These are phyloP conservation scores for Vombatus ursinus DNA, from an alignment of 2,113 vertebrate species.

Conservation along the genomic window DNA sequence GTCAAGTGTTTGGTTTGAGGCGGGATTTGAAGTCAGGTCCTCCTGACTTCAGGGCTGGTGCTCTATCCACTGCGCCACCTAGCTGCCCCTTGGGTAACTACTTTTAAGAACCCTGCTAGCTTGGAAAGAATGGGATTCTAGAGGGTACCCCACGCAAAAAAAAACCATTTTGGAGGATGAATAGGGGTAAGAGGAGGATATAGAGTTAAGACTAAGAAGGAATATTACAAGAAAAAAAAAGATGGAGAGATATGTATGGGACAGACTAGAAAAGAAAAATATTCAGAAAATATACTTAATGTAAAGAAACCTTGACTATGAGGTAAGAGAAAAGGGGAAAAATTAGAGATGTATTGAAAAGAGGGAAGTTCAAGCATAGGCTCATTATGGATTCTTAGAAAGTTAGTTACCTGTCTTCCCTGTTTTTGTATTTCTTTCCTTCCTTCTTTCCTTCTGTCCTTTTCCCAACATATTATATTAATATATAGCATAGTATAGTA, in stretches of 20 bases:
- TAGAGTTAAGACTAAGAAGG: neutral
- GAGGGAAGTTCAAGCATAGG: constrained; percentile 24
- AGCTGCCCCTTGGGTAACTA: too few relatives aligned
- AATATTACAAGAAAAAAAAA: neutral
- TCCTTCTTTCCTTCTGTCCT: neutral
- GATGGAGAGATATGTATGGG: neutral
- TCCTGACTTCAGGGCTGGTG: too few relatives aligned
- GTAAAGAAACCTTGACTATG: constrained; percentile 27
- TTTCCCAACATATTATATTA: neutral
- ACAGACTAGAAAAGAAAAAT: constrained; percentile 19
- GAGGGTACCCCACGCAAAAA: neutral
- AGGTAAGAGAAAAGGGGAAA: constrained; percentile 33
- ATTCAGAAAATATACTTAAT: constrained; percentile 22
- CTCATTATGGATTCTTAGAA: neutral
- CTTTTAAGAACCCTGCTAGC: neutral
- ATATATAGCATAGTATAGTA: neutral
- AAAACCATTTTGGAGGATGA: neutral
- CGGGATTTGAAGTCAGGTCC: too few relatives aligned
- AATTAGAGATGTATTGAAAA: constrained; percentile 30
- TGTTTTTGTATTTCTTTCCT: neutral
- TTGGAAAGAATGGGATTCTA: neutral
- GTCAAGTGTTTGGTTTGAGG: too few relatives aligned
- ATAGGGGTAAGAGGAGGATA: neutral
- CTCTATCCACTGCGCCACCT: too few relatives aligned
- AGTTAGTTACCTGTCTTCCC: neutral